phyloP scores from a whole-genome alignment of 2,797 vertebrate genomes.

The Cephalopachus bancanus region DNA sequence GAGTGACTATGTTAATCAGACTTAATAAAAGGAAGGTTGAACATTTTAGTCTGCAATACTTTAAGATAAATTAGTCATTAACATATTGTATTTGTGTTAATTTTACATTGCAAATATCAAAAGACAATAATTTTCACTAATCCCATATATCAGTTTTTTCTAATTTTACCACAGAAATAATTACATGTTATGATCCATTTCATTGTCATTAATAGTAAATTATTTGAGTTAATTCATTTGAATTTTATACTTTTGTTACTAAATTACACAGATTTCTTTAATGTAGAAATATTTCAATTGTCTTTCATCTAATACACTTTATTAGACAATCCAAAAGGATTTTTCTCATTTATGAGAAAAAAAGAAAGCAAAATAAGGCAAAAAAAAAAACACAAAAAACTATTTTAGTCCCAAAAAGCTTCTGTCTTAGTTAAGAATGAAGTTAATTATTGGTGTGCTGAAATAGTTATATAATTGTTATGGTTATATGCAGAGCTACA shows the following conservation, averaged over 20 bases:
- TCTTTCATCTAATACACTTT: neutral
- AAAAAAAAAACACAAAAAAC: neutral
- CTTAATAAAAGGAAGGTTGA: neutral
- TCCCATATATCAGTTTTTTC: neutral
- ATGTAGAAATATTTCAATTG: neutral
- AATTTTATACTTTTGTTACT: neutral
- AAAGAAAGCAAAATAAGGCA: neutral
- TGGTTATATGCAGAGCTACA: neutral
- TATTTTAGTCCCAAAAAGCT: neutral
- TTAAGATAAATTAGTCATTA: neutral
- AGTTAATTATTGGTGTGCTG: neutral
- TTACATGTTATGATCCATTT: neutral
- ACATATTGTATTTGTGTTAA: neutral
- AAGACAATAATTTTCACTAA: neutral
- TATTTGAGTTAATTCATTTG: neutral
- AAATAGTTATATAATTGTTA: neutral
- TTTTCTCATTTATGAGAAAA: neutral
- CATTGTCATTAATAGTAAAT: neutral
- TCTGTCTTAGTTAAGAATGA: neutral
- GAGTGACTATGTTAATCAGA: too few species aligned
- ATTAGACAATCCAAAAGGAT: neutral
- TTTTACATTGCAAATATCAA: neutral
- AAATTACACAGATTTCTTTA: neutral
- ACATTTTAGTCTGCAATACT: too few species aligned
- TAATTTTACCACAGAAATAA: neutral